Conservation (phyloP, 2,888 invertebrate species). For the Chymomyza procnemis region DNA sequence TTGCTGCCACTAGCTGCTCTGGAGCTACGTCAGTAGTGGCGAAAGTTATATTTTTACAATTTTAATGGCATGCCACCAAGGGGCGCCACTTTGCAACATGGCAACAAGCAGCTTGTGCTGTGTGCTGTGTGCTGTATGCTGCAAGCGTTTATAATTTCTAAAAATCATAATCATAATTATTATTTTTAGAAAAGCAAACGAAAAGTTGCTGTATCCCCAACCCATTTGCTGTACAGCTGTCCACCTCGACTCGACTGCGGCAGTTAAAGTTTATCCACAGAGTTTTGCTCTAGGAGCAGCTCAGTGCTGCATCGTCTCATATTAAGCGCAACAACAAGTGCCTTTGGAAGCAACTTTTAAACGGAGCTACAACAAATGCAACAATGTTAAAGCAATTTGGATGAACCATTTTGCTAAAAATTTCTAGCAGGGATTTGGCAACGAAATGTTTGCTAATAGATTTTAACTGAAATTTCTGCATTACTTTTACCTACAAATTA, state of each 20-base stretch:
- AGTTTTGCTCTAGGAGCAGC: slow-evolving; percentile 23
- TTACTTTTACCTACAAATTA: not conserved
- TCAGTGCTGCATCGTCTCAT: not conserved
- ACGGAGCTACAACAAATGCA: slow-evolving; percentile 8
- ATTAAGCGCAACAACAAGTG: not conserved
- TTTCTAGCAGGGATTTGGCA: not conserved
- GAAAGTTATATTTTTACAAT: slow-evolving; percentile 57
- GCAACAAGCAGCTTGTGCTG: slow-evolving; percentile 16
- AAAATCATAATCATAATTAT: slow-evolving; percentile 65
- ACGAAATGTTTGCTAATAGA: not conserved
- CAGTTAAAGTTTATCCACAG: slow-evolving; percentile 41
- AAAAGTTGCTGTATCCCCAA: slow-evolving; percentile 50
- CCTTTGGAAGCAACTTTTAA: slow-evolving; percentile 22
- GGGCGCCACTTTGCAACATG: slow-evolving; percentile 20
- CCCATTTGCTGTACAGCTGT: not conserved
- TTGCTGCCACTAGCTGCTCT: not conserved
- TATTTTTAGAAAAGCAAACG: slow-evolving; percentile 58
- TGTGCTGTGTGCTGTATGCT: no score
- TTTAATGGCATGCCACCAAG: slow-evolving; percentile 48
- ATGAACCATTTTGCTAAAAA: not conserved
- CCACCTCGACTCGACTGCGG: not conserved
- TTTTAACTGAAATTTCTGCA: not conserved
- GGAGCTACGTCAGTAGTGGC: not conserved
- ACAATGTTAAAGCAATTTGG: slow-evolving; percentile 1
- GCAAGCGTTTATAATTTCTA: slow-evolving; percentile 35